Base-by-base conservation (phyloP, 2,888 invertebrate genomes). In the Pollenia griseotomentosa region DNA sequence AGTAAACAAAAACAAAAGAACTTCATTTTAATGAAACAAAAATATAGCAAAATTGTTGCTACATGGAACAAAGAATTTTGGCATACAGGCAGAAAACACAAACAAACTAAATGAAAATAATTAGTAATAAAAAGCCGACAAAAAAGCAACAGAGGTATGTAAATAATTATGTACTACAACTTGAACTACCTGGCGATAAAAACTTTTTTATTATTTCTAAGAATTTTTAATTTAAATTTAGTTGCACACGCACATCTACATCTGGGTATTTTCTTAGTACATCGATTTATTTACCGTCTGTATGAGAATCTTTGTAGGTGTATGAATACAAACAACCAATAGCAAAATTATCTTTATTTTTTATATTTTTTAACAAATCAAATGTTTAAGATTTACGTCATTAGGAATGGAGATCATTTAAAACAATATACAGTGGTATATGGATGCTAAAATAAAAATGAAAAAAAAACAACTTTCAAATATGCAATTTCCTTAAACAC, bases 1-100 rank as follows among this genome's bases (percentile, higher is more conserved):
- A 55, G n/a, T 70, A 83, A 83, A 77, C 73, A 83, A 70, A 46
- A 59, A 23, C 8, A 42, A 68, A 14, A 16, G 14, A 44, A 70
- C n/a, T 57, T n/a, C 44, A 65, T 7, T 48, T 33, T 51, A 61
- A 40, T 66, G 11, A 55, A 40, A 12, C 44, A 51, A 0, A 42
- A 55, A 14, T 48, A 40, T 12, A 23, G 57, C 78, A 57, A 75
- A 55, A n/a, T 66, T 77, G 55, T 66, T 77, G 55, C 19, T 48
- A 48, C 16, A 70, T 61, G 33, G 19, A 65, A 57, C 12, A 73
- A 73, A 65, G 46, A 44, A 77, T 77, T 77, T 66, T 11, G 23
- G 14, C 55, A 33, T 23, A 61, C 42, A 40, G 9, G 10, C 59
- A 53, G 19, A 53, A 59, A 57, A 40, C 14, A 61, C 5, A 48